phyloP scores from a whole-genome alignment of 2,888 invertebrate genomes.

The Drosophila nigricruria region DNA sequence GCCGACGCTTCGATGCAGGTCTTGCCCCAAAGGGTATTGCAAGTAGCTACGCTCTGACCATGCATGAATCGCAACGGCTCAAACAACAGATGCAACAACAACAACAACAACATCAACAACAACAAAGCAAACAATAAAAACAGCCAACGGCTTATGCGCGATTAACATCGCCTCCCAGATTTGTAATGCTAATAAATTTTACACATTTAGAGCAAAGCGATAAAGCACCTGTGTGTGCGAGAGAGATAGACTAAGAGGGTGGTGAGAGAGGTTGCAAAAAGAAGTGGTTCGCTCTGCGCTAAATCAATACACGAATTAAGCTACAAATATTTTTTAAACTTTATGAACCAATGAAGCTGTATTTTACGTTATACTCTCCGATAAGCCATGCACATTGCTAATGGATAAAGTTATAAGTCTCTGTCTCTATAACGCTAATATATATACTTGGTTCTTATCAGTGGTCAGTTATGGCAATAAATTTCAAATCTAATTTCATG shows the following conservation, averaged over 20 bases:
- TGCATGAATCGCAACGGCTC: conserved; percentile 41
- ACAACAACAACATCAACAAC: conserved; percentile 9
- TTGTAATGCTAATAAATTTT: conserved; percentile 77
- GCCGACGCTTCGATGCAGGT: conserved; percentile 22
- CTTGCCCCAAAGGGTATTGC: conserved; percentile 55
- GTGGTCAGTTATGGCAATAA: not conserved
- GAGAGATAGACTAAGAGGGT: not conserved
- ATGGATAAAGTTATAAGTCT: not conserved
- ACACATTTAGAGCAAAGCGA: conserved; percentile 59
- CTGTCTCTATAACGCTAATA: not conserved
- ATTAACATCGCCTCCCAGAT: conserved; percentile 72
- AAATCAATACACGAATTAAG: conserved; percentile 12
- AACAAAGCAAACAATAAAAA: conserved; percentile 52
- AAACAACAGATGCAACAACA: conserved; percentile 19
- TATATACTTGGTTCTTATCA: not conserved
- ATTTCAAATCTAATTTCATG: not conserved
- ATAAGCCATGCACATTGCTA: not conserved
- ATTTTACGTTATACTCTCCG: not conserved
- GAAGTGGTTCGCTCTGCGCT: conserved; percentile 21
- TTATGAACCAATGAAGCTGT: conserved; percentile 3
- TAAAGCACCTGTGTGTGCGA: conserved; percentile 5
- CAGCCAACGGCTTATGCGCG: conserved; percentile 53
- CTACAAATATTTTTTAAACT: not conserved
- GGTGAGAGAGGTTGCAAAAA: not conserved
- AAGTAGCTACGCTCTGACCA: conserved; percentile 62